These are phyloP conservation scores for Globodera ellingtonae DNA, from an alignment of 1,140 invertebrate genomes.

Conservation along the genomic window DNA sequence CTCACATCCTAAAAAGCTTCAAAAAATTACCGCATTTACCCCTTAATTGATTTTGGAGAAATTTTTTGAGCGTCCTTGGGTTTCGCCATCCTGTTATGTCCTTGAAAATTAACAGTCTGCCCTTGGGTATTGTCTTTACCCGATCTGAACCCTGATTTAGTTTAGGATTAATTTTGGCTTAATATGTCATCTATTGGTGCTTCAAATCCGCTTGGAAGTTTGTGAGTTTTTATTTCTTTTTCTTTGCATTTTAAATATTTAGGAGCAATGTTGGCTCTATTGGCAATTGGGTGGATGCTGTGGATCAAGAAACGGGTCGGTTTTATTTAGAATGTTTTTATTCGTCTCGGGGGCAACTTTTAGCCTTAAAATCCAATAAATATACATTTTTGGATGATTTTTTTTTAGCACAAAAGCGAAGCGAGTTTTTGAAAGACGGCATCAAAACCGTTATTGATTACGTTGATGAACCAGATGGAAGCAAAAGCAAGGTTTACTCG, in stretches of 20 bases:
- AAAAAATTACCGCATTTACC: too few species aligned
- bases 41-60: too few species aligned
- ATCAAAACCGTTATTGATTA: slow-evolving; percentile 41
- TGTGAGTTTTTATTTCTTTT: slow-evolving; percentile 1
- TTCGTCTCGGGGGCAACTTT: too few species aligned
- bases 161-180: too few species aligned
- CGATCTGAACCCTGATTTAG: too few species aligned
- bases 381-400: background rate
- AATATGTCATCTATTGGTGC: background rate
- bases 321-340: background rate
- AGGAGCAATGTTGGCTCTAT: slow-evolving; percentile 29
- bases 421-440: slow-evolving; percentile 36
- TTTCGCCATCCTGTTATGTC: too few species aligned
- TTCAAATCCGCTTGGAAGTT: slow-evolving; percentile 10
- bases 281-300: slow-evolving; percentile 40
- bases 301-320: slow-evolving; percentile 34
- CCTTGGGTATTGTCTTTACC: too few species aligned
- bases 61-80: too few species aligned
- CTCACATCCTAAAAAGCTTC: too few species aligned
- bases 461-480: slow-evolving; percentile 33
- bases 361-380: too few species aligned
- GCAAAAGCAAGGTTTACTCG: slow-evolving; percentile 11
- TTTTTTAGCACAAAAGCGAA: slow-evolving; percentile 32
- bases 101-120: too few species aligned
- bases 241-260: background rate